Evolutionary conservation across 2,797 vertebrate genomes (phyloP).

Genomic region (Rhyacichthys aspro): DNA sequence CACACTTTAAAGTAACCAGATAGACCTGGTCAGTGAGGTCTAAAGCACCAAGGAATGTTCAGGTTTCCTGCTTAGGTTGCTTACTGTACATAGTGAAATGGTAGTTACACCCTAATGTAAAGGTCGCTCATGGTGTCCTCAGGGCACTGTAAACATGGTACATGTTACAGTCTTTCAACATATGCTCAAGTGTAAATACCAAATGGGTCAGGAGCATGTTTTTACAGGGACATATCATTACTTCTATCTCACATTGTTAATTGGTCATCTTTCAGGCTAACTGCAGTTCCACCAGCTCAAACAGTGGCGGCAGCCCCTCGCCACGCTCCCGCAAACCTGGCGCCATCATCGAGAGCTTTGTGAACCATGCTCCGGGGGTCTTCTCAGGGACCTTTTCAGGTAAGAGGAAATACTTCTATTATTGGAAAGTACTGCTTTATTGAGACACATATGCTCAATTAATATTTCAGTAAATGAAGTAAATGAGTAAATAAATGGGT

Average conservation of each 20-base stretch:
- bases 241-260: slow-evolving; percentile 1
- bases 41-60: slow-evolving; percentile 11
- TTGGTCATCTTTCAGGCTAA: slow-evolving; percentile 78
- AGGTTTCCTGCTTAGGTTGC: slow-evolving; percentile 20
- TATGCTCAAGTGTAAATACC: slow-evolving; percentile 8
- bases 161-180: neutral
- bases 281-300: slow-evolving; percentile 77
- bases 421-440: slow-evolving; percentile 10
- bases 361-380: slow-evolving; percentile 97
- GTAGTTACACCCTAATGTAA: neutral
- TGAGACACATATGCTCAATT: neutral
- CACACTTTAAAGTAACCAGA: slow-evolving; percentile 31
- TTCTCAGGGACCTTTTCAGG: slow-evolving; percentile 99
- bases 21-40: slow-evolving; percentile 3
- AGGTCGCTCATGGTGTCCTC: slow-evolving; percentile 12
- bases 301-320: slow-evolving; percentile 69
- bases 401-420: slow-evolving; percentile 51
- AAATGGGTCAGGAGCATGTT: neutral
- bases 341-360: slow-evolving; percentile 97
- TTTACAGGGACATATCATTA: neutral
- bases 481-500: slow-evolving; percentile 1
- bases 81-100: slow-evolving; percentile 15
- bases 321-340: slow-evolving; percentile 92
- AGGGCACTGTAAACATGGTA: neutral
- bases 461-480: slow-evolving; percentile 2